Evolutionary conservation across 2,888 invertebrate species (phyloP).

Genomic region (Thalpophila matura): DNA sequence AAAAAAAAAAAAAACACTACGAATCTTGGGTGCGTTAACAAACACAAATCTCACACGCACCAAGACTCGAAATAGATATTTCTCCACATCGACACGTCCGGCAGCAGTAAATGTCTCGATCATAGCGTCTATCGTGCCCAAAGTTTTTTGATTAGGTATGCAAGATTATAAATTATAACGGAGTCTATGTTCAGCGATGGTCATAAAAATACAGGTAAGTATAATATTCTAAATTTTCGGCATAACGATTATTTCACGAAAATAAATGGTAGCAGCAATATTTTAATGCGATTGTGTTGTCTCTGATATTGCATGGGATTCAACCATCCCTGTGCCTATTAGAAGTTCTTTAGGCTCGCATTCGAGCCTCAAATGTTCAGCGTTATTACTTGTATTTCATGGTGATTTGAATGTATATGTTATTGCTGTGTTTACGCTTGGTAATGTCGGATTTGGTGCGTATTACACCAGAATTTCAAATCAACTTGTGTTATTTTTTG

Average conservation of each 20-base stretch:
- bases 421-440: neutral
- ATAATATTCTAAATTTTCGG: no score
- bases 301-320: conserved; percentile 49
- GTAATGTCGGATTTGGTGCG: neutral
- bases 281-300: conserved; percentile 60
- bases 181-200: no score
- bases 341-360: conserved; percentile 33
- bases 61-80: no score
- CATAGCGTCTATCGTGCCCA: no score
- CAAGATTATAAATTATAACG: no score
- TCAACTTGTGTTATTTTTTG: neutral
- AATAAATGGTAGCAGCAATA: conserved; percentile 38
- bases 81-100: no score
- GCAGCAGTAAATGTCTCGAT: no score
- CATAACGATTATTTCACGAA: neutral
- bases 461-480: neutral
- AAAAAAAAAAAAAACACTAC: no score
- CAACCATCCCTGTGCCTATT: conserved; percentile 48
- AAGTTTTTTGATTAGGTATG: no score
- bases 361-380: conserved; percentile 30
- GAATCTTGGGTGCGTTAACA: no score
- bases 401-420: conserved; percentile 19
- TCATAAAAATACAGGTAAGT: no score
- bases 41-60: no score
- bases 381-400: conserved; percentile 33